Base-by-base conservation (phyloP, 1,140 invertebrate species). In the Bilobella aurantiaca region DNA sequence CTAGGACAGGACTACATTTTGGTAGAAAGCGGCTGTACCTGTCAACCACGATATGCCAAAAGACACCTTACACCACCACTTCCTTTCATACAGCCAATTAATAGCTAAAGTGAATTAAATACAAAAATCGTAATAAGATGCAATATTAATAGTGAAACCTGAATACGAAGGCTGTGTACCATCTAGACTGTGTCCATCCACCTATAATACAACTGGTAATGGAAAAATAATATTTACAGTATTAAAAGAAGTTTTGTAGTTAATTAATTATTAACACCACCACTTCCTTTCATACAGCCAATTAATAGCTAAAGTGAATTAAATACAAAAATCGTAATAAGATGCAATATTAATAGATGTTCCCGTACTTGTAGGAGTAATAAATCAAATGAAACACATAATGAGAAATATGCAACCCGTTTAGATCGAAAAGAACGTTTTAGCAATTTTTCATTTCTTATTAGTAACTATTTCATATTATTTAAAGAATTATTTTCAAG, bases 161-260 rank as follows among this genome's bases (percentile, higher is more conserved):
- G 28, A 32, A 28, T 42, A 34, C 18, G 69, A 70, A 46, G 65
- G 66, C 42, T 67, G 74, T 30, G 73, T 86, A 23, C 87, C 90
- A 0, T 78, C 85, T 2, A 80, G 91, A 61, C 80, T 94, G 18
- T 94, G 91, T 74, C 86, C 87, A 74, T 91, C 90, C 2, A 81
- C 89, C 57, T 93, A 91, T 78, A 93, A 93, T 77, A 93, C 91
- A 1, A 93, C 91, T 32, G 91, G 91, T 14, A 91, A 91, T 1
- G 90, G 93, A 8, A 64, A n/a, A n/a, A n/a, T n/a, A n/a, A n/a
- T n/a, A n/a, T n/a, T n/a, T n/a, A n/a, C n/a, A n/a, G n/a, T n/a
- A n/a, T n/a, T n/a, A n/a, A n/a, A n/a, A n/a, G n/a, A n/a, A n/a
- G n/a, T n/a, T n/a, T n/a, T n/a, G n/a, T n/a, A n/a, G n/a, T n/a